Evolutionary conservation across 2,113 vertebrate species (phyloP).

Genomic region (Fregetta grallaria): DNA sequence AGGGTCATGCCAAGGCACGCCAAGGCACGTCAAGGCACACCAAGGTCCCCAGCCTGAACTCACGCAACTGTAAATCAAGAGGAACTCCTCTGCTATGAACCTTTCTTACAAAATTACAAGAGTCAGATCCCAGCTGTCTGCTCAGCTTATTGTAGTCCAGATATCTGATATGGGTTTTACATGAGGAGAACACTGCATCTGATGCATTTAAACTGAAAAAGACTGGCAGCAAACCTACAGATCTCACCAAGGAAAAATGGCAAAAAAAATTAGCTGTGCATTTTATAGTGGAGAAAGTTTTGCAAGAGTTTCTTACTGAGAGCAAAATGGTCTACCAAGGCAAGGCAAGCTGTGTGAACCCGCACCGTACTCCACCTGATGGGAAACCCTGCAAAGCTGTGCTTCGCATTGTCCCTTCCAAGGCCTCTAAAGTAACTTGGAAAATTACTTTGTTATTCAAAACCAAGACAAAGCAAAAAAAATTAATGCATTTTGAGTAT

Average conservation of each 20-base stretch:
- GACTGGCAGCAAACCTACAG: background rate
- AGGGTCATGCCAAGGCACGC: background rate
- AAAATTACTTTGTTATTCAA: background rate
- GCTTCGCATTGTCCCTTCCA: background rate
- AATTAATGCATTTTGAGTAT: background rate
- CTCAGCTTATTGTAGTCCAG: background rate
- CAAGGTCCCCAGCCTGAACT: background rate
- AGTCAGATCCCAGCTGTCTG: background rate
- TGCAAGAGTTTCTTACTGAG: background rate
- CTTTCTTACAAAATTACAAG: background rate
- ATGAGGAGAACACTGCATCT: background rate
- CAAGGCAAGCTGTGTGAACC: background rate
- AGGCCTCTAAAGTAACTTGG: background rate
- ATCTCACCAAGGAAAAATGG: background rate
- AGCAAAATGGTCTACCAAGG: background rate
- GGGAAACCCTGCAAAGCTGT: background rate
- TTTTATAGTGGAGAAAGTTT: background rate
- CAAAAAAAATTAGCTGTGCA: background rate
- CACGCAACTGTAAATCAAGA: fast-evolving
- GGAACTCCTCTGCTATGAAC: background rate
- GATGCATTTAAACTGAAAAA: background rate
- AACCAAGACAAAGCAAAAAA: background rate
- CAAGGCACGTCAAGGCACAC: background rate
- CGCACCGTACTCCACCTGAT: background rate
- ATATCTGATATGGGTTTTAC: background rate